Percentiles rank a stretch among this genome's conserved stretches.
Conservation (phyloP, 35 echinoderm and acorn worm genomes). For the Ophiothrix spiculata region DNA sequence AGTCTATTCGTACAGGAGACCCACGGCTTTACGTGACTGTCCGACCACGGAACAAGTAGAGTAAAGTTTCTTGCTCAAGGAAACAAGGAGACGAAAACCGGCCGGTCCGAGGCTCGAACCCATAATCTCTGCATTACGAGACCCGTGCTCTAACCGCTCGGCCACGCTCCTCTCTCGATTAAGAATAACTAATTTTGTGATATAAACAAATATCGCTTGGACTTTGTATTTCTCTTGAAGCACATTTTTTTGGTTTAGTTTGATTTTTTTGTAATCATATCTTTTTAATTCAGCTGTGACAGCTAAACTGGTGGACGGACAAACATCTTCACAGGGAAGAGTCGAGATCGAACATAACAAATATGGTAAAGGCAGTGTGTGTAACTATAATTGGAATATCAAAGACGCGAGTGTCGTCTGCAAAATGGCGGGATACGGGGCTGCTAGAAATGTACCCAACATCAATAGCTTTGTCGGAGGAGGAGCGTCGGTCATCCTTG, state of each 20-base stretch:
- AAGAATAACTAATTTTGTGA: no score
- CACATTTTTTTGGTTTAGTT: background rate
- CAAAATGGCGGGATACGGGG: no score
- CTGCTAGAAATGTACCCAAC: background rate
- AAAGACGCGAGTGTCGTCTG: conserved; percentile 6
- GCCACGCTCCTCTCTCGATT: no score
- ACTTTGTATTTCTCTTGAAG: background rate
- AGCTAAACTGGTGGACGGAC: background rate
- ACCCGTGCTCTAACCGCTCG: no score
- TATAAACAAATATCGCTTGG: background rate
- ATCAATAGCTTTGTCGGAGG: background rate
- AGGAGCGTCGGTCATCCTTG: background rate
- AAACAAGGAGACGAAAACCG: no score
- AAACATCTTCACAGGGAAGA: background rate
- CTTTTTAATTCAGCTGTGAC: background rate
- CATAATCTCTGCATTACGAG: no score
- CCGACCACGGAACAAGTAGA: no score
- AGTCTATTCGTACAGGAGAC: no score
- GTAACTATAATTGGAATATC: conserved; percentile 7
- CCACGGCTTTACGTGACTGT: no score
- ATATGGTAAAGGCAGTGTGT: background rate
- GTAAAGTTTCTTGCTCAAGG: no score
- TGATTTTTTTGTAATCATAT: background rate
- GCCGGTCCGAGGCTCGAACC: no score
- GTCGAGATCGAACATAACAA: background rate